Evolutionary conservation across 2,797 vertebrate genomes (phyloP).

Genomic region (Sebastes diploproa): DNA sequence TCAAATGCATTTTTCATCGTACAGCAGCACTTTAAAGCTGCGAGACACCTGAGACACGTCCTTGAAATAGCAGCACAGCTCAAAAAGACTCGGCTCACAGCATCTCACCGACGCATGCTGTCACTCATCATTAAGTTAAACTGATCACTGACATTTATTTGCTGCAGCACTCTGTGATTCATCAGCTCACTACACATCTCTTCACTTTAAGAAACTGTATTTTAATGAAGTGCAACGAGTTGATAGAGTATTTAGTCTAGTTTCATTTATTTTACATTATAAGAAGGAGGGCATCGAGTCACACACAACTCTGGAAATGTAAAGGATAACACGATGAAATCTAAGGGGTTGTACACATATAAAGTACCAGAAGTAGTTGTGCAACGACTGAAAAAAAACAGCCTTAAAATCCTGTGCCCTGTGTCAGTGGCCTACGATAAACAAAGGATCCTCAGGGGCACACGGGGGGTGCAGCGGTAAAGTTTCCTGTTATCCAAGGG

Average conservation of each 20-base stretch:
- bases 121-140: slow-evolving; percentile 14
- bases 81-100: background rate
- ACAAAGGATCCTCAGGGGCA: too few species aligned
- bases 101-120: background rate
- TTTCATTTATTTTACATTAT: background rate
- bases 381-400: background rate
- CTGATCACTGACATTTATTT: slow-evolving; percentile 6
- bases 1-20: background rate
- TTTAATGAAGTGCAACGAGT: background rate
- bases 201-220: background rate
- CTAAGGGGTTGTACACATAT: rapidly evolving
- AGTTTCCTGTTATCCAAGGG: too few species aligned
- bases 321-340: background rate
- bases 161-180: background rate
- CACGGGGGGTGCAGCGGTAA: too few species aligned
- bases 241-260: background rate
- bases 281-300: background rate
- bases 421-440: too few species aligned
- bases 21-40: slow-evolving; percentile 1
- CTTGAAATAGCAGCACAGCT: background rate
- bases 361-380: background rate
- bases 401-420: too few species aligned
- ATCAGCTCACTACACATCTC: background rate
- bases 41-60: background rate
- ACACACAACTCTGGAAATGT: background rate